Evolutionary conservation across 2,797 vertebrate genomes (phyloP), one percentile per base, ranked within the genome.

Genomic region (Gymnodraco acuticeps): DNA sequence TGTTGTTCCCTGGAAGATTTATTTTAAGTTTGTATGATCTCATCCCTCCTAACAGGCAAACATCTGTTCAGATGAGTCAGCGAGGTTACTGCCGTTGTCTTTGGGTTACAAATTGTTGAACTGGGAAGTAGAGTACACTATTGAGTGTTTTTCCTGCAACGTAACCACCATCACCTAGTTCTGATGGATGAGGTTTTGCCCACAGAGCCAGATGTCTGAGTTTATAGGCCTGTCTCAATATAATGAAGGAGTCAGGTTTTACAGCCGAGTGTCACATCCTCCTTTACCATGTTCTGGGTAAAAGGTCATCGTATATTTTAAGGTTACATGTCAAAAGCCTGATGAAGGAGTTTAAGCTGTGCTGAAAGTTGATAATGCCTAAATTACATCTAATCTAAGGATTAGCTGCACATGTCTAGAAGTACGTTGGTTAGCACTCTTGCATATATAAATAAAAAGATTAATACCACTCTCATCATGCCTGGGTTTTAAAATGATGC

Each of bases 51-150:
- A 73, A 64, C 27, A 27, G 27, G 4, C 27, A 5, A 27, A 27
- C 46, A 47, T 62, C 51, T 82, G 55, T 53, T 66, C 33, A n/a
- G 53, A 69, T 58, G 69, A 83, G 45, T 89, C 83, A 82, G 80
- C 20, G 10, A 69, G 74, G 79, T 89, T 80, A 88, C 55, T 80
- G 65, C 11, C 75, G 77, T 76, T 38, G 14, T 27, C 62, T 78
- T 42, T 72, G 48, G 31, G 48, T 73, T 33, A 78, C 58, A 77
- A 58, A 71, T 27, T 46, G 53, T 50, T 73, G 43, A 81, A 75
- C 78, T 70, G 33, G 33, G 53, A 46, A 4, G 45, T 59, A 3
- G 0, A 64, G 53, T 27, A 81, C 47, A 67, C 10, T 70, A 38
- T 16, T 43, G 2, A 50, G 59, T 69, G 41, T 76, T 76, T 70